Base-by-base conservation (phyloP, 2,888 invertebrate species). In the Zaprionus bogoriensis region DNA sequence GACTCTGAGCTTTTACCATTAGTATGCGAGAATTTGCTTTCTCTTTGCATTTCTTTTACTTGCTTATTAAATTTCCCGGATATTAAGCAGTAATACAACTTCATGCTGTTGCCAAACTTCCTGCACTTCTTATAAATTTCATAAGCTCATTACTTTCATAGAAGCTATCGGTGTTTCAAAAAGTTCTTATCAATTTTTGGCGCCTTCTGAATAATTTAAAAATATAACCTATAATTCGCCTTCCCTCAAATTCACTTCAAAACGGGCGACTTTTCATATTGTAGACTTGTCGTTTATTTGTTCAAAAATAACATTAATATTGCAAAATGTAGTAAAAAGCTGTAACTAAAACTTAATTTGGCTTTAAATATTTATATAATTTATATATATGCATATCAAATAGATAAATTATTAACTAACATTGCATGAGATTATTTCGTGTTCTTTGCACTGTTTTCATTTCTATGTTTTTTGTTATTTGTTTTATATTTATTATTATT, bases 251-350 rank as follows among this genome's bases (percentile, higher is more conserved):
- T 7, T 5, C 1, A 12, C 19, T 44, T 6, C 1, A 3, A 27
- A 7, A 10, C 19, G 14, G 23, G 3, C 0, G 14, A 3, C 0
- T 25, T 23, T 12, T 22, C 9, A 14, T 25, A n/a, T 57, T 46
- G 36, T 57, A 45, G 78, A 66, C 30, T 57, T 68, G 61, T 74
- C 58, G 19, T 79, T 85, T 85, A 79, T 79, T 82, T 69, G 60
- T 61, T 79, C 77, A 82, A 76, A 73, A 68, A 74, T 82, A 81
- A 82, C 64, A 69, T 68, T 79, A 79, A 76, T 79, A 79, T 79
- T 79, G 79, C 79, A 85, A 64, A 85, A 69, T 46, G 38, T 64
- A 69, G 76, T 78, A 64, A 69, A 75, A 76, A 77, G 52, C 54
- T 61, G 38, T 73, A 51, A 60, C 55, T 79, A 79, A 62, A 70